Evolutionary conservation across 1,140 invertebrate genomes (phyloP).

Genomic region (Bombus ignitus): DNA sequence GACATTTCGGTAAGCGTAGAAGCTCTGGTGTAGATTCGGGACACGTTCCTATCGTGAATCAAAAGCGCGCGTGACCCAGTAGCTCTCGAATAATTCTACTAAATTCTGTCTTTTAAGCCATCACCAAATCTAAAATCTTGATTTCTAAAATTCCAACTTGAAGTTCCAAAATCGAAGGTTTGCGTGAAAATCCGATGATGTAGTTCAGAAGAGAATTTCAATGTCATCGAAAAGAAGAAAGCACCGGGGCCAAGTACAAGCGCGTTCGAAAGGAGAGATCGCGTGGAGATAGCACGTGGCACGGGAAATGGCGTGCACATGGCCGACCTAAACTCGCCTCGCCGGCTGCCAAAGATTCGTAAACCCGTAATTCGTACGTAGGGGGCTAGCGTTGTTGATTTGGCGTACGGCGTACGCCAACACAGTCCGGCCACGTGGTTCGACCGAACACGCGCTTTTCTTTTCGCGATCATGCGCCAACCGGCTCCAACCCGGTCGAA

Average conservation of each 20-base stretch:
- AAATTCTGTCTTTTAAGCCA: not conserved
- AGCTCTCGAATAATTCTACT: not conserved
- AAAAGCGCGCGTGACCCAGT: not conserved
- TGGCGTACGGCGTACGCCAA: slow-evolving; percentile 74
- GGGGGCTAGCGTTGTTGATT: slow-evolving; percentile 72
- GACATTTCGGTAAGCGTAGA: not conserved
- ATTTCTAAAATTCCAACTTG: no score
- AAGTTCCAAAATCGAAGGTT: not conserved
- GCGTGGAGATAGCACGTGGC: slow-evolving; percentile 61
- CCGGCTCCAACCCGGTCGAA: not conserved
- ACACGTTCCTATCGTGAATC: not conserved
- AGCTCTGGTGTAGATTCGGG: not conserved
- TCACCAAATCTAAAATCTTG: not conserved
- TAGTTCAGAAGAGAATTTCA: not conserved
- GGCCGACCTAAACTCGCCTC: slow-evolving; percentile 71
- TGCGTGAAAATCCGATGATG: not conserved
- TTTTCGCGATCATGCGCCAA: slow-evolving; percentile 35
- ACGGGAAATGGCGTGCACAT: slow-evolving; percentile 68
- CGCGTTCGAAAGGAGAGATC: not conserved
- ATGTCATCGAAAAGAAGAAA: not conserved
- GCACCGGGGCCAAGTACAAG: no score
- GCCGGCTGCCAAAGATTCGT: slow-evolving; percentile 76
- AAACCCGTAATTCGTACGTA: slow-evolving; percentile 72
- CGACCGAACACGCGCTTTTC: slow-evolving; percentile 29
- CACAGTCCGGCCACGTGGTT: slow-evolving; percentile 64